These are phyloP conservation scores for Brachynemurus nebulosus DNA, from an alignment of 2,888 invertebrate genomes.

Conservation along the genomic window DNA sequence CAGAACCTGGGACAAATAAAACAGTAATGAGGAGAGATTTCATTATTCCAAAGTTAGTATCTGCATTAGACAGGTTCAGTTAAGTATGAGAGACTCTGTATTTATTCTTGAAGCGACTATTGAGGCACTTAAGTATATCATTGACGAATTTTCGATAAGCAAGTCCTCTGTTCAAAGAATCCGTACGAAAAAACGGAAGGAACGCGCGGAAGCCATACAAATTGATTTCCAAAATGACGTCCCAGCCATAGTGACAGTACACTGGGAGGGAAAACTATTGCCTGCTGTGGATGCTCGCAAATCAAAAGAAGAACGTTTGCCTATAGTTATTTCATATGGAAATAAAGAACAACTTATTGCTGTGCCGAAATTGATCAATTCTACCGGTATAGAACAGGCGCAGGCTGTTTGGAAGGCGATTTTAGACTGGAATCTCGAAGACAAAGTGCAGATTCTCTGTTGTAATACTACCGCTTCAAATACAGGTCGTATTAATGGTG, in stretches of 20 bases:
- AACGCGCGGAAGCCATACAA: slow-evolving; percentile 22
- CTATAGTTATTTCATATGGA: no score
- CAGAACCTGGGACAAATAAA: no score
- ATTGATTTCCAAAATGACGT: slow-evolving; percentile 23
- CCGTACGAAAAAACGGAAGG: slow-evolving; percentile 14
- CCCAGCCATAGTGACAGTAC: slow-evolving; percentile 22
- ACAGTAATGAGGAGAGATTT: no score
- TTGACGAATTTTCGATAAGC: slow-evolving; percentile 19
- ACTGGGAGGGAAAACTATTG: slow-evolving; percentile 26
- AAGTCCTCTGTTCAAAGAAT: slow-evolving; percentile 20
- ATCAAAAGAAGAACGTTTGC: no score
- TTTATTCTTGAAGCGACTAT: slow-evolving; percentile 15
- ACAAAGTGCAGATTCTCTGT: slow-evolving; percentile 11
- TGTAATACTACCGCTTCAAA: slow-evolving; percentile 11
- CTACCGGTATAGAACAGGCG: slow-evolving; percentile 18
- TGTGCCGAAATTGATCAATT: no score
- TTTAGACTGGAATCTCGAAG: slow-evolving; percentile 16
- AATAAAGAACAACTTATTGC: no score
- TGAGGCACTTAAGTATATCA: slow-evolving; percentile 15
- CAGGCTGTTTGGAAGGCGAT: slow-evolving; percentile 18
- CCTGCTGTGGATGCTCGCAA: slow-evolving; percentile 19
- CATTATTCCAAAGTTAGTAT: no score
- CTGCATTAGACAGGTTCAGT: no score
- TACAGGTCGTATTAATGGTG: no score
- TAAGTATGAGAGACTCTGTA: no score